Percentiles rank a stretch among this genome's conserved stretches.
These are phyloP conservation scores for Euplagia quadripunctaria DNA, from an alignment of 2,888 invertebrate genomes.

Conservation along the genomic window DNA sequence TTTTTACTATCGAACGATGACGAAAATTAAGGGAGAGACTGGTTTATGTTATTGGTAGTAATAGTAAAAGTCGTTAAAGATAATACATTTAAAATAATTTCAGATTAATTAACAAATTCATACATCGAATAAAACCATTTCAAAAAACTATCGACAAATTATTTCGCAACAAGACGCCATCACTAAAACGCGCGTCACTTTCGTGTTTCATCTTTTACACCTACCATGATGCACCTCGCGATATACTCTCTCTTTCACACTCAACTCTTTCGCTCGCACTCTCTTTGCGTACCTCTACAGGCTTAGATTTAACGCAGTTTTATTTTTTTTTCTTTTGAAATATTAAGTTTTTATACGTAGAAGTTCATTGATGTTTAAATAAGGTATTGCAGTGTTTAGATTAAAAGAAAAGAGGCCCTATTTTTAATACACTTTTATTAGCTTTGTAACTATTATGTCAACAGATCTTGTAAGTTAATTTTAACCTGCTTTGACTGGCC, in stretches of 20 bases:
- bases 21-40: no score
- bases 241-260: slow-evolving; percentile 59
- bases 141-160: slow-evolving; percentile 29
- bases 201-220: slow-evolving; percentile 86
- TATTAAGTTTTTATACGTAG: slow-evolving; percentile 13
- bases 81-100: background rate
- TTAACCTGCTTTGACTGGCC: no score
- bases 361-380: background rate
- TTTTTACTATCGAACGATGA: no score
- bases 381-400: background rate
- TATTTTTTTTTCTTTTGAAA: slow-evolving; percentile 30
- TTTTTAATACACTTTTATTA: no score
- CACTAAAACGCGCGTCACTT: slow-evolving; percentile 82
- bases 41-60: no score
- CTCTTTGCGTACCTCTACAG: slow-evolving; percentile 42
- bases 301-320: slow-evolving; percentile 44
- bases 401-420: background rate
- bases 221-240: slow-evolving; percentile 78
- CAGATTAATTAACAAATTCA: background rate
- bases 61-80: background rate
- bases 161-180: slow-evolving; percentile 51
- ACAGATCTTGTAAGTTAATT: no score
- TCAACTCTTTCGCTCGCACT: slow-evolving; percentile 53
- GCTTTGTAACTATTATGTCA: no score
- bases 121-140: background rate